These are phyloP conservation scores for Hemiprocne comata DNA, from an alignment of 2,113 vertebrate species.

Conservation along the genomic window DNA sequence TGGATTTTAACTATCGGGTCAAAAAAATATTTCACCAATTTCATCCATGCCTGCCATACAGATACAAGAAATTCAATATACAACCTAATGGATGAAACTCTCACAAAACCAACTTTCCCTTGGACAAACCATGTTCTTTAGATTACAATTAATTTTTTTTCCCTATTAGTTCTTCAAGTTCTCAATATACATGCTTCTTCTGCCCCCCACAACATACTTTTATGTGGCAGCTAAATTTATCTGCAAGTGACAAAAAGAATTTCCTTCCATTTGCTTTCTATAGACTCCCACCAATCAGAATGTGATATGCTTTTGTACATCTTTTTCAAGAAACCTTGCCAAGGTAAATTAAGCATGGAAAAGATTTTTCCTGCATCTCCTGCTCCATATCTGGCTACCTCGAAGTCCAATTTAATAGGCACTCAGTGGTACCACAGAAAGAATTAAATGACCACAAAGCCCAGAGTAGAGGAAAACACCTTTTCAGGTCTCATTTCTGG, in stretches of 20 bases:
- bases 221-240: constrained; percentile 4
- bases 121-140: neutral
- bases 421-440: neutral
- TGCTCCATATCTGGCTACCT: constrained; percentile 13
- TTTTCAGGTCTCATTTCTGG: constrained; percentile 40
- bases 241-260: constrained; percentile 46
- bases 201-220: neutral
- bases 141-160: neutral
- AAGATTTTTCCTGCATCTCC: constrained; percentile 36
- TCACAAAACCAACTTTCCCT: neutral
- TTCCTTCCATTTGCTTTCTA: constrained; percentile 52
- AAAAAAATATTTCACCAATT: too few relatives aligned
- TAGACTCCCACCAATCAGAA: constrained; percentile 30
- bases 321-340: constrained; percentile 34
- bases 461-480: neutral
- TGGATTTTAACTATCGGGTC: too few relatives aligned
- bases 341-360: constrained; percentile 60
- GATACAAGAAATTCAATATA: neutral
- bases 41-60: too few relatives aligned
- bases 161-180: neutral
- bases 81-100: neutral
- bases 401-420: constrained; percentile 58
- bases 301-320: constrained; percentile 24
- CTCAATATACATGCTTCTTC: neutral
- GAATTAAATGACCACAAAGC: constrained; percentile 39